phyloP scores from a whole-genome alignment of 2,888 invertebrate species.

The Lasioglossum marginatum region DNA sequence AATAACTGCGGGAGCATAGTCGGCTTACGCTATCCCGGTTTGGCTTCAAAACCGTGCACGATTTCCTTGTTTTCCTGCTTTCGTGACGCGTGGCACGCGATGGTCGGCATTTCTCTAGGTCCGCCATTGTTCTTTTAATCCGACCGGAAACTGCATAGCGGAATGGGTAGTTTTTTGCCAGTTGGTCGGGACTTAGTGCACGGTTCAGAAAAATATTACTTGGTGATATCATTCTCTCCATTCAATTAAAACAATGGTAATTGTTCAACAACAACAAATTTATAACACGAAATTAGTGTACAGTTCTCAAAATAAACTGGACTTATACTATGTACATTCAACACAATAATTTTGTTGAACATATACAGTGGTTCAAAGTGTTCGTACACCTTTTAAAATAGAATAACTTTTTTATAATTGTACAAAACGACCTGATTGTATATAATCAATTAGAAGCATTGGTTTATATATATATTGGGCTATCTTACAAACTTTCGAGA shows the following conservation, averaged over 20 bases:
- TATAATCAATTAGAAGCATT: no score
- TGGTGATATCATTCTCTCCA: no score
- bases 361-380: neutral
- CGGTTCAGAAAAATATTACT: no score
- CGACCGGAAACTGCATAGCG: neutral
- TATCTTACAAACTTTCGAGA: no score
- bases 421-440: no score
- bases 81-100: slow-evolving; percentile 5
- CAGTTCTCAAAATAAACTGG: neutral
- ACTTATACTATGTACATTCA: no score
- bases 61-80: neutral
- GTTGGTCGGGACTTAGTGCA: neutral
- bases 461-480: no score
- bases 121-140: neutral
- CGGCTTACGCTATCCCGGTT: slow-evolving; percentile 10
- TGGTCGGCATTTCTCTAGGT: neutral
- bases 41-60: neutral
- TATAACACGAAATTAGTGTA: neutral
- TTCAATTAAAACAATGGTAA: no score
- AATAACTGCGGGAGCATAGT: slow-evolving; percentile 23
- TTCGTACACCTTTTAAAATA: no score
- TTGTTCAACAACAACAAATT: neutral
- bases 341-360: no score
- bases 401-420: no score
- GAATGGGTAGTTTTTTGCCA: neutral